phyloP scores from a whole-genome alignment of 2,797 vertebrate genomes.

The Pseudocheirus occidentalis region DNA sequence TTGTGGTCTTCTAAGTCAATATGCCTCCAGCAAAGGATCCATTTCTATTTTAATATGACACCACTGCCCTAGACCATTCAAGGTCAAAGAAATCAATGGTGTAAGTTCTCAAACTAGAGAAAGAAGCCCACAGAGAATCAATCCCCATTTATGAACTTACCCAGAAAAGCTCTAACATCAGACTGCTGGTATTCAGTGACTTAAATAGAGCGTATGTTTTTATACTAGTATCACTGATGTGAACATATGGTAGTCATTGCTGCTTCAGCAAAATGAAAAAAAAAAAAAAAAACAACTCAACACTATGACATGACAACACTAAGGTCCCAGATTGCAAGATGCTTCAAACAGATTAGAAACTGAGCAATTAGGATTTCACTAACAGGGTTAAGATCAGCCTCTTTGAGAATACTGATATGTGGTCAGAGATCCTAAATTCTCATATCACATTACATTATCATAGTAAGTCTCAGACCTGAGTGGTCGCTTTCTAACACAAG shows the following conservation, averaged over 20 bases:
- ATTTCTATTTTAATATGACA: neutral
- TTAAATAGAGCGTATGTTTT: neutral
- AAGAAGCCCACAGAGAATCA: neutral
- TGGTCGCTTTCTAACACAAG: neutral
- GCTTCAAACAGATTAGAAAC: slow-evolving; percentile 67
- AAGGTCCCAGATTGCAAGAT: slow-evolving; percentile 32
- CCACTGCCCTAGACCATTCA: neutral
- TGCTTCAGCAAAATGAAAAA: neutral
- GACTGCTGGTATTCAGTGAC: neutral
- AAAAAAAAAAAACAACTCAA: neutral
- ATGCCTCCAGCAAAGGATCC: neutral
- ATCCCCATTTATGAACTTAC: neutral
- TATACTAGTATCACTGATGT: neutral
- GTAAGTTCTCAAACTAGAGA: neutral
- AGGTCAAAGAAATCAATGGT: neutral
- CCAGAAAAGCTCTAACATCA: neutral
- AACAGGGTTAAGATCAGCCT: slow-evolving; percentile 8
- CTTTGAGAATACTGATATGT: neutral
- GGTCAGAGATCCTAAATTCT: neutral
- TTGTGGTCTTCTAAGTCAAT: neutral
- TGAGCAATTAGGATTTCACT: slow-evolving; percentile 44
- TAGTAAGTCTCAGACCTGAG: neutral
- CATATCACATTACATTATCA: neutral
- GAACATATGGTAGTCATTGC: neutral
- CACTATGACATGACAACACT: slow-evolving; percentile 51